Base-by-base conservation (phyloP, 2,797 vertebrate genomes). In the Thamnophis elegans region DNA sequence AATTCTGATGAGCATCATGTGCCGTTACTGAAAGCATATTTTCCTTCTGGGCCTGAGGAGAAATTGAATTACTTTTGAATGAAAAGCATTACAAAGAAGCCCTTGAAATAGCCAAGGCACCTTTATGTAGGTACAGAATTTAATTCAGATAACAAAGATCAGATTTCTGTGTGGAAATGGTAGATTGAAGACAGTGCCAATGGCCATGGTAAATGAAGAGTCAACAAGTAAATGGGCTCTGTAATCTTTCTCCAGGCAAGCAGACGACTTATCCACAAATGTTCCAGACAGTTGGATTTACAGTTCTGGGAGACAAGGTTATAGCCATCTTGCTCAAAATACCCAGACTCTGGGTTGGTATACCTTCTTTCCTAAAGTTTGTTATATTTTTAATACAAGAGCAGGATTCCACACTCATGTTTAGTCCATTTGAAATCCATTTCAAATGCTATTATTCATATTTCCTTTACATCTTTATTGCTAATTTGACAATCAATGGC, bases 31-130 rank as follows among this genome's bases (percentile, higher is more conserved):
- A 97, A 55, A 98, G 95, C 95, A 97, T 60, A 92, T 96, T 97
- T 94, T 98, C 98, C 92, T 98, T 98, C 97, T 99, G 98, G 12
- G 98, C 96, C 98, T 99, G 91, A 60, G 91, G 92, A 91, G 93
- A 5, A 92, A 95, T 89, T 53, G 65, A 36, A 82, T 26, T 20
- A 18, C 14, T 28, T 60, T 89, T 82, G 53, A n/a, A 88, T 60
- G 36, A 59, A 68, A 11, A 59, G 32, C 25, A 55, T 26, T 53
- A 60, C n/a, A 58, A 54, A 89, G 1, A 25, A 68, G 13, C 12
- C 28, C 36, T 36, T 85, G 20, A 90, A 92, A 65, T 47, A 58
- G n/a, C 13, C 13, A 51, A 14, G 18, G 26, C n/a, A 22, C 11
- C 3, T n/a, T 92, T 89, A 36, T 56, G 47, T 60, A 87, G n/a